These are phyloP conservation scores for Hydractinia echinata DNA, from an alignment of 30 jellyfish, hydroid and myxozoan species.

Conservation along the genomic window DNA sequence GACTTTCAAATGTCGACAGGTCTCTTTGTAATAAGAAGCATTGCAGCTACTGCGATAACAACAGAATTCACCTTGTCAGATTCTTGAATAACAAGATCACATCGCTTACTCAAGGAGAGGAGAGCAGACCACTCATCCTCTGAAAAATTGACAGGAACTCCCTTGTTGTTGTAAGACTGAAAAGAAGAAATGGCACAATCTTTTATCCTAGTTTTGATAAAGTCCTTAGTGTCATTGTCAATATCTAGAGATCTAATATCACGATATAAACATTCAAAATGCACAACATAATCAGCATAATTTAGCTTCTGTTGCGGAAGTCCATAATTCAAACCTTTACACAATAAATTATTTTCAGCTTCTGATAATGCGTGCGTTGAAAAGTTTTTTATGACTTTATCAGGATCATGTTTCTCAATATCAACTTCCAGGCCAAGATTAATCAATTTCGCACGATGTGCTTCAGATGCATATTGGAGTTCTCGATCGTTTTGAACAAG, in stretches of 20 bases:
- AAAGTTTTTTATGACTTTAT: background rate
- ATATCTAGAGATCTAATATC: background rate
- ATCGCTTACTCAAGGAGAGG: constrained; percentile 2
- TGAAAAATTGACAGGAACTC: constrained; percentile 2
- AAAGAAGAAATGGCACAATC: constrained; percentile 9
- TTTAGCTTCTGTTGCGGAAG: background rate
- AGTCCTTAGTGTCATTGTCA: background rate
- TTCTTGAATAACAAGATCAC: background rate
- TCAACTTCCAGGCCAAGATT: background rate
- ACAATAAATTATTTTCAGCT: background rate
- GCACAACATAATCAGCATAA: constrained; percentile 5
- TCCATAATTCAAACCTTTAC: constrained; percentile 2
- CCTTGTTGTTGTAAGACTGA: background rate
- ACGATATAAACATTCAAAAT: constrained; percentile 6
- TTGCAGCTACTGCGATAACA: too few relatives aligned
- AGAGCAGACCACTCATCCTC: constrained; percentile 16
- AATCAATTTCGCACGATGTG: background rate
- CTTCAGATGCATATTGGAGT: background rate
- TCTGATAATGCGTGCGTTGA: background rate
- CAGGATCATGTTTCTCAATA: background rate
- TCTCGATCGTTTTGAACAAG: background rate
- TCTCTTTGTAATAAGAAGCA: too few relatives aligned
- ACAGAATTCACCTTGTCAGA: too few relatives aligned
- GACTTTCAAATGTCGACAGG: too few relatives aligned
- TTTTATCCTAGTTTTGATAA: background rate